Evolutionary conservation across 2,888 invertebrate genomes (phyloP), one percentile per base, ranked within the genome.

Genomic region (Melitaea athalia): DNA sequence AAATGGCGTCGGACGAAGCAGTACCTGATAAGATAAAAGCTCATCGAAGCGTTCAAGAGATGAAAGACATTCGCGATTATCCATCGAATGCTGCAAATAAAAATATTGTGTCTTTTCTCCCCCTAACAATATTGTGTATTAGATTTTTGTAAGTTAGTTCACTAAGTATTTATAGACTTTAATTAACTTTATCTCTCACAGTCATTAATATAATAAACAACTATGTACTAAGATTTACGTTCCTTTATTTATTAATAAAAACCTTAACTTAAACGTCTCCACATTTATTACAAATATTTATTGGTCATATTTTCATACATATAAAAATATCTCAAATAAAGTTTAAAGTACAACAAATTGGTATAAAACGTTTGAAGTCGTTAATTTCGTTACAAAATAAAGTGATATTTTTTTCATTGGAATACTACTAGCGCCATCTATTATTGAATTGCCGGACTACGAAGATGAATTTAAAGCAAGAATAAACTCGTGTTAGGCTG

Each of bases 1-100:
- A 86, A 10, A 92, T 91, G 92, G 88, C 92, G 0, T 87, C 91
- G 0, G 92, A 91, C 77, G 88, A 92, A 76, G 92, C 86, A 0
- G 83, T 84, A 64, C 86, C 91, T n/a, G 90, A 90, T 15, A 85
- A 83, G 72, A 79, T 85, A 1, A 88, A 86, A 74, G 79, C 88
- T 6, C 86, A 88, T 42, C 80, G 86, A 75, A 88, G 86, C 72
- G 75, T 87, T 63, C 84, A 87, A 68, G 86, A 73, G 17, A 31
- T 71, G 0, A 71, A 78, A 62, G 72, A 78, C 45, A 50, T 74
- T 17, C 66, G 74, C 45, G 68, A 77, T 10, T 47, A 69, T 15
- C 73, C 79, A 24, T 55, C 67, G 2, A 85, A 80, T 64, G 77
- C 68, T 64, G 85, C 83, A 43, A 68, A 74, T 65, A 80, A 71